A percentile compares a stretch with the other conserved stretches of the same genome.
Evolutionary conservation across 2,888 invertebrate genomes (phyloP).

Genomic region (Lobophora halterata): DNA sequence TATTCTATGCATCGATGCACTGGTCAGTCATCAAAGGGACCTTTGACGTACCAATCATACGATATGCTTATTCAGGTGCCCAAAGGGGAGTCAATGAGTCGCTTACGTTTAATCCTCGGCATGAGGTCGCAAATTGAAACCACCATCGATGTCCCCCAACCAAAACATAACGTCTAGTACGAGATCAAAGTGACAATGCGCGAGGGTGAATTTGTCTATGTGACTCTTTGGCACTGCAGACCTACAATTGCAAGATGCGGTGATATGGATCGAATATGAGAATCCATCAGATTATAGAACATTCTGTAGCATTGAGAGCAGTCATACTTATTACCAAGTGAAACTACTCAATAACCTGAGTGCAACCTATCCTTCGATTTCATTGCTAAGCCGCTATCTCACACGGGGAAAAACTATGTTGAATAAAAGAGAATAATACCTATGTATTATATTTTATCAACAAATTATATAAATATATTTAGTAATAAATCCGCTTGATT

Average conservation of each 20-base stretch:
- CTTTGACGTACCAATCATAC: slow-evolving; percentile 1
- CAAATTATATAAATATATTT: too few relatives aligned
- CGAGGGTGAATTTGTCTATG: slow-evolving; percentile 73
- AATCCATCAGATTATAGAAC: background rate
- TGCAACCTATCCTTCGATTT: too few relatives aligned
- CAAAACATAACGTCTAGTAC: slow-evolving; percentile 59
- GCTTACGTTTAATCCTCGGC: slow-evolving; percentile 50
- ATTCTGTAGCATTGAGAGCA: too few relatives aligned
- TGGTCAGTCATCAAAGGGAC: background rate
- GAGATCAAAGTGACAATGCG: slow-evolving; percentile 75
- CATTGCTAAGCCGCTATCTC: too few relatives aligned
- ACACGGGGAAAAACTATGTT: too few relatives aligned
- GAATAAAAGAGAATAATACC: too few relatives aligned
- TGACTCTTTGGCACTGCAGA: slow-evolving; percentile 40
- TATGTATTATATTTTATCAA: too few relatives aligned
- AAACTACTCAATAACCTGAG: too few relatives aligned
- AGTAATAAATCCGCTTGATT: too few relatives aligned
- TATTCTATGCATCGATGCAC: too few relatives aligned
- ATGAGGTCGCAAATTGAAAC: slow-evolving; percentile 57
- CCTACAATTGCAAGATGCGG: slow-evolving; percentile 14
- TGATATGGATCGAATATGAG: background rate
- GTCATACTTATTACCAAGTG: too few relatives aligned
- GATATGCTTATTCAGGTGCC: slow-evolving; percentile 16
- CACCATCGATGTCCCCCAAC: slow-evolving; percentile 58
- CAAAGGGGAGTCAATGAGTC: slow-evolving; percentile 26